phyloP scores from a whole-genome alignment of 1,140 invertebrate species.

The Sycophaga agraensis region DNA sequence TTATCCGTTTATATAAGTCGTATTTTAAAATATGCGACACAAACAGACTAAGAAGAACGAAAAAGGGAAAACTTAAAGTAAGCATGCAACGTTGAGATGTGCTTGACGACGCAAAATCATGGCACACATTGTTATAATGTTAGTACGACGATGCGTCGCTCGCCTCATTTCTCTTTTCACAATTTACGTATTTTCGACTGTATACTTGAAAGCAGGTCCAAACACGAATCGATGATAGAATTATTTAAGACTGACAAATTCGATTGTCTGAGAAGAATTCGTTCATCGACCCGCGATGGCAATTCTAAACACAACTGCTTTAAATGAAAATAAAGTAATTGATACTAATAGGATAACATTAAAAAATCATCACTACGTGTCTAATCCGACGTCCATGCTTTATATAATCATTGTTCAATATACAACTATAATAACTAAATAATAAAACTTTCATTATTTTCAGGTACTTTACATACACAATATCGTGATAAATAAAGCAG shows the following conservation, averaged over 20 bases:
- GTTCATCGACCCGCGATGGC: not conserved
- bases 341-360: constrained; percentile 19
- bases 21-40: too few relatives aligned
- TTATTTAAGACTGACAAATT: not conserved
- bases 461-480: constrained; percentile 58
- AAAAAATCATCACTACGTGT: not conserved
- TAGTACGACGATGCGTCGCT: constrained; percentile 13
- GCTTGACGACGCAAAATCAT: constrained; percentile 19
- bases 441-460: constrained; percentile 48
- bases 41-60: not conserved
- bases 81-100: constrained; percentile 13
- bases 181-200: constrained; percentile 11
- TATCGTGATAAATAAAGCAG: constrained; percentile 49
- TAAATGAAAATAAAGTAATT: constrained; percentile 17
- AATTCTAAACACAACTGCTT: constrained; percentile 5
- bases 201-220: constrained; percentile 18
- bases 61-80: constrained; percentile 18
- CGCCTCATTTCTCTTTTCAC: not conserved
- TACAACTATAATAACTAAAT: constrained; percentile 26
- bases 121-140: constrained; percentile 20
- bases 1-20: not conserved
- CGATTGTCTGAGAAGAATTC: not conserved
- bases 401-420: constrained; percentile 19
- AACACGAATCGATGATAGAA: not conserved
- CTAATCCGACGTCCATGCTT: constrained; percentile 1